These are phyloP conservation scores for Echinometra lucunter DNA, from an alignment of 53 echinoderm and acorn worm genomes.

Conservation along the genomic window DNA sequence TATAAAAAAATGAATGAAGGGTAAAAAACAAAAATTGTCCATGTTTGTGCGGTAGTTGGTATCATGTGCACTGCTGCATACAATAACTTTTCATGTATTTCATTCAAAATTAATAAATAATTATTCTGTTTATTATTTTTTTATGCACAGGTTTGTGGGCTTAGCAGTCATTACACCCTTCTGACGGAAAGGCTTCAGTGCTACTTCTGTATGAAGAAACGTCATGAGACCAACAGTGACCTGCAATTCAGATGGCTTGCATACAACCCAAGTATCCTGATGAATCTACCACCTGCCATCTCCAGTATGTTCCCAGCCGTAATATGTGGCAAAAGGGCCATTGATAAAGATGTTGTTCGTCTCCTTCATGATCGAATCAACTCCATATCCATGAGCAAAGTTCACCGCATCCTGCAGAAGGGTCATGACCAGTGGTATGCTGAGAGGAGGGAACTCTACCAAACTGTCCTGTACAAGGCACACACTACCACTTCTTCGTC, in stretches of 20 bases:
- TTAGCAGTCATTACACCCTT: conserved; percentile 22
- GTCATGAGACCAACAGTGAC: background rate
- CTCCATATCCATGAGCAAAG: conserved; percentile 70
- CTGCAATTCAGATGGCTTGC: conserved; percentile 32
- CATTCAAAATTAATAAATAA: too few species aligned
- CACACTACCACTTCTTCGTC: conserved; percentile 65
- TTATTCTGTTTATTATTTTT: too few species aligned
- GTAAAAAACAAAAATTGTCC: too few species aligned
- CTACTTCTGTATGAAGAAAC: conserved; percentile 22
- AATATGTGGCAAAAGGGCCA: background rate
- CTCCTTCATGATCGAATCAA: background rate
- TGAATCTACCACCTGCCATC: background rate
- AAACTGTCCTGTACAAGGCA: background rate
- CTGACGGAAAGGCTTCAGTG: conserved; percentile 52
- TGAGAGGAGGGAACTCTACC: conserved; percentile 37
- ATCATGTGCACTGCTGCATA: too few species aligned
- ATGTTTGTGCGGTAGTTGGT: too few species aligned
- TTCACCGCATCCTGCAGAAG: conserved; percentile 63
- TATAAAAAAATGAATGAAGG: too few species aligned
- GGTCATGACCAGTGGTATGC: conserved; percentile 76
- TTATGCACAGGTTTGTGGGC: background rate
- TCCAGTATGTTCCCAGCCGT: background rate
- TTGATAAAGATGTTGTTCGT: background rate
- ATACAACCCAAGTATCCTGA: background rate
- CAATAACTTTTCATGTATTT: too few species aligned